Conservation (phyloP, 2,888 invertebrate genomes). For the Stenotaenia linearis region DNA sequence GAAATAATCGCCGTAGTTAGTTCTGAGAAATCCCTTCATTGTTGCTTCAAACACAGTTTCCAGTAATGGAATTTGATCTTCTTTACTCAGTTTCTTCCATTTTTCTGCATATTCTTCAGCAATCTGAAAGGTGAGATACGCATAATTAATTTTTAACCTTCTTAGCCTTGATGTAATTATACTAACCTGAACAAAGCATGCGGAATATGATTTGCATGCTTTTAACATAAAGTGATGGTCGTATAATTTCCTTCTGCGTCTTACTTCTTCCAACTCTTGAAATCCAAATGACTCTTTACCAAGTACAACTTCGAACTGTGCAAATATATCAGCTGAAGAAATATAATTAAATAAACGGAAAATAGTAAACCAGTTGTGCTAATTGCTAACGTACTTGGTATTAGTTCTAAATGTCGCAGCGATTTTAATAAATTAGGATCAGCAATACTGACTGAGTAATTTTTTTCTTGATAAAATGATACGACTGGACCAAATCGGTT, state of each 20-base stretch:
- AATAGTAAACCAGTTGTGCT: not conserved
- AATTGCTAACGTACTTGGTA: not conserved
- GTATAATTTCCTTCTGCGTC: not conserved
- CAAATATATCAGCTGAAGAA: not conserved
- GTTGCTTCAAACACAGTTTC: not conserved
- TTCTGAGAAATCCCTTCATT: not conserved
- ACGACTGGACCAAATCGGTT: not conserved
- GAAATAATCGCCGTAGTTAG: not conserved
- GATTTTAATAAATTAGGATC: not conserved
- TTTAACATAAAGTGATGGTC: conserved; percentile 16
- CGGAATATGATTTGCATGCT: not conserved
- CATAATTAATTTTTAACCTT: no score
- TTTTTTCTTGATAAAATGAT: not conserved
- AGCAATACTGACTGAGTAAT: not conserved
- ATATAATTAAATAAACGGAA: not conserved
- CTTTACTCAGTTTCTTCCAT: not conserved
- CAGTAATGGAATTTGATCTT: not conserved
- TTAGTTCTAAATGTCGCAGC: not conserved
- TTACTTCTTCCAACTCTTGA: not conserved
- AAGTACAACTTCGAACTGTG: not conserved
- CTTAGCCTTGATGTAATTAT: not conserved
- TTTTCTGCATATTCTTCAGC: not conserved
- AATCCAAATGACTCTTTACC: not conserved
- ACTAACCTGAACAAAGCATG: not conserved
- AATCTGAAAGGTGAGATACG: not conserved